Conservation (phyloP, 1,140 invertebrate species). For the Apis florea region DNA sequence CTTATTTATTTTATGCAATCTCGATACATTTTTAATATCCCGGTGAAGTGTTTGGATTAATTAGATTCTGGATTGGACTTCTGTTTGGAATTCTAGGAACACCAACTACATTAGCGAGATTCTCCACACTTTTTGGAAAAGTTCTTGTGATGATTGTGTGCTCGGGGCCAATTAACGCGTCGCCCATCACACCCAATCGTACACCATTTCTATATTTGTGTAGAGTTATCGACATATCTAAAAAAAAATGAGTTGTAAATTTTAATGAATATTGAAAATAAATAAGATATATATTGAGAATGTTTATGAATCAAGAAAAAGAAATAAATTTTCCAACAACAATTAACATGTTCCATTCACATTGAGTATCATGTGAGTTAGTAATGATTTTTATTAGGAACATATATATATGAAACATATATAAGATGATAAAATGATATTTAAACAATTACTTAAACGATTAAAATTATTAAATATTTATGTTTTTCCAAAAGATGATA, state of each 20-base stretch:
- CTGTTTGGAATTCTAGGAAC: slow-evolving; percentile 68
- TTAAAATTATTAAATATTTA: too few relatives aligned
- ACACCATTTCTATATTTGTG: slow-evolving; percentile 87
- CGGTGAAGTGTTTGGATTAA: slow-evolving; percentile 67
- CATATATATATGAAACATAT: too few relatives aligned
- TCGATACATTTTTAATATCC: slow-evolving; percentile 64
- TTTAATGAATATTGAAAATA: neutral
- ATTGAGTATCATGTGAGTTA: neutral
- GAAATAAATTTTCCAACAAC: too few relatives aligned
- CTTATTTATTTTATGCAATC: neutral
- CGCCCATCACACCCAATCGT: slow-evolving; percentile 87
- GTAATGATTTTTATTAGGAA: too few relatives aligned
- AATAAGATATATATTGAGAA: neutral
- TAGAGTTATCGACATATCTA: slow-evolving; percentile 88
- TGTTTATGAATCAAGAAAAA: neutral
- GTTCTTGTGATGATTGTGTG: slow-evolving; percentile 79
- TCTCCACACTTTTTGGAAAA: slow-evolving; percentile 79
- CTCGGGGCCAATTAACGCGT: slow-evolving; percentile 85
- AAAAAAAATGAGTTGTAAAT: neutral
- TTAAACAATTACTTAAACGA: too few relatives aligned
- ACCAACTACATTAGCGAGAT: slow-evolving; percentile 77
- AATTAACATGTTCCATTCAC: neutral
- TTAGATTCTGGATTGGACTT: slow-evolving; percentile 69
- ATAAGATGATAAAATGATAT: too few relatives aligned
- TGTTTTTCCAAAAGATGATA: too few relatives aligned